Conservation (phyloP, 2,113 vertebrate species). For the Notothenia coriiceps region DNA sequence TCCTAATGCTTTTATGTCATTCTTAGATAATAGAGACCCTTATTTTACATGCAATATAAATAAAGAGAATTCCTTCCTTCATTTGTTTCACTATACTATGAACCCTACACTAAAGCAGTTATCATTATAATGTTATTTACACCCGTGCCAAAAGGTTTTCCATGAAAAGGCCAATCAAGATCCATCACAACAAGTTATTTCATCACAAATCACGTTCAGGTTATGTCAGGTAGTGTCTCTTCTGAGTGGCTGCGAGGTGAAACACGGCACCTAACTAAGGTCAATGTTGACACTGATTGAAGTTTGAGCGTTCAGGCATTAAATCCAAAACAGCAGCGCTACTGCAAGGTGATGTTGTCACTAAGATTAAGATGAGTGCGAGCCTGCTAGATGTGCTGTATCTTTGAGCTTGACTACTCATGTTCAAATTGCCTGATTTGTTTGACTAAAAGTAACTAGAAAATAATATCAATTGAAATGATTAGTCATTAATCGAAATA, state of each 20-base stretch:
- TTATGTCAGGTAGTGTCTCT: background rate
- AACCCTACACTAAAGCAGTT: background rate
- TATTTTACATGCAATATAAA: too few relatives aligned
- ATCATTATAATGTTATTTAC: background rate
- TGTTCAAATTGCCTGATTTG: background rate
- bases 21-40: too few relatives aligned
- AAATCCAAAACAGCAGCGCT: background rate
- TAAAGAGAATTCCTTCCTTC: too few relatives aligned
- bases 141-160: background rate
- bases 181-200: background rate
- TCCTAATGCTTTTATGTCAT: too few relatives aligned
- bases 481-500: background rate
- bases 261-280: background rate
- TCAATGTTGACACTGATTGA: slow-evolving; percentile 6
- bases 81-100: background rate
- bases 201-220: background rate
- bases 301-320: background rate
- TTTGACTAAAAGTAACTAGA: background rate
- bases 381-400: background rate
- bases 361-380: background rate
- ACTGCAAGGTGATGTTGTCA: background rate
- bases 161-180: background rate
- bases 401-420: too few relatives aligned
- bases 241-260: background rate
- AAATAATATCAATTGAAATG: too few relatives aligned